Conservation (phyloP, 1,140 invertebrate species). For the Nautilus pompilius region DNA sequence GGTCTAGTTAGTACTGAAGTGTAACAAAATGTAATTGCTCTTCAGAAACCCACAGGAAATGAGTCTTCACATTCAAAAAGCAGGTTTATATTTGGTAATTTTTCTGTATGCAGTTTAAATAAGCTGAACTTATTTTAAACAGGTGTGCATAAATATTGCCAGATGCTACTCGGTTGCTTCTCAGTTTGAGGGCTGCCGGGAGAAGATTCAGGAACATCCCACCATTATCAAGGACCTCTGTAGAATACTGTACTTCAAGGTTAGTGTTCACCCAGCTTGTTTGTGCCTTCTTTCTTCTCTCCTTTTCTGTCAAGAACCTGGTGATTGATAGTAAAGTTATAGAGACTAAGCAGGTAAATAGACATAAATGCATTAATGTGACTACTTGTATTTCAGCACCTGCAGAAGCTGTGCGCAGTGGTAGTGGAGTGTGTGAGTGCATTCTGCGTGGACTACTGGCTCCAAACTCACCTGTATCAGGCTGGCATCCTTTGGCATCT, state of each 20-base stretch:
- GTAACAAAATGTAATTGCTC: no score
- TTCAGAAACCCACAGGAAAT: no score
- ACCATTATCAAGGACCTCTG: slow-evolving; percentile 84
- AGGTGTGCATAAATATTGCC: slow-evolving; percentile 90
- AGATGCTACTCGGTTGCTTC: slow-evolving; percentile 92
- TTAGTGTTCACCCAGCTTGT: slow-evolving; percentile 50
- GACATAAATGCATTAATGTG: no score
- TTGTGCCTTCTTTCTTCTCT: slow-evolving; percentile 6
- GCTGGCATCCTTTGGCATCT: slow-evolving; percentile 92
- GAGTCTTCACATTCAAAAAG: no score
- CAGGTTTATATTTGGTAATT: no score
- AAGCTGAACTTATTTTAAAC: background rate
- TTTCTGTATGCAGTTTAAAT: no score
- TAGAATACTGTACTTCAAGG: slow-evolving; percentile 85
- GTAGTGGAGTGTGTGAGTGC: slow-evolving; percentile 83
- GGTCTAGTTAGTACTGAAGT: no score
- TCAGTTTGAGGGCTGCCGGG: slow-evolving; percentile 86
- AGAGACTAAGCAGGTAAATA: background rate
- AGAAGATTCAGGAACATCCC: slow-evolving; percentile 77
- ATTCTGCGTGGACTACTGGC: slow-evolving; percentile 74
- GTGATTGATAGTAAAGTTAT: no score
- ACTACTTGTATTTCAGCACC: slow-evolving; percentile 63
- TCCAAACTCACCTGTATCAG: slow-evolving; percentile 88
- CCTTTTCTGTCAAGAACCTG: no score
- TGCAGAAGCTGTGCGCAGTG: slow-evolving; percentile 74